Percentiles rank a stretch among this genome's conserved stretches.
Conservation (phyloP, 2,113 vertebrate species). For the Ivindomyrus marchei region DNA sequence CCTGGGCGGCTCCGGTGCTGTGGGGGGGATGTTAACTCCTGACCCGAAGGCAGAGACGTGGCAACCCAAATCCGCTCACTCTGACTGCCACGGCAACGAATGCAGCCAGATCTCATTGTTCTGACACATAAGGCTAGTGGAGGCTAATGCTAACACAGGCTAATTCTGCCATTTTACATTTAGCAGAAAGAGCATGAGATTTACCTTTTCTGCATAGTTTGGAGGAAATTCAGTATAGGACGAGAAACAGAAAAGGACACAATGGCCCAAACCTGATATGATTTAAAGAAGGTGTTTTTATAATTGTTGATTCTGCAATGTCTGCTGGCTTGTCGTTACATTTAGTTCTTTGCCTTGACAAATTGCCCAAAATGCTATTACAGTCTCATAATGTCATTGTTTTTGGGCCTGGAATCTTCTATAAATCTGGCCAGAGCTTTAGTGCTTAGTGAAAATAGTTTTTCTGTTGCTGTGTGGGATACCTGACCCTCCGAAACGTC, state of each 20-base stretch:
- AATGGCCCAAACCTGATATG: neutral
- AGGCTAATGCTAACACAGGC: neutral
- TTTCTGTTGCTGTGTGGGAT: slow-evolving; percentile 3
- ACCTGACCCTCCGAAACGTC: neutral
- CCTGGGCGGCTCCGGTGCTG: neutral
- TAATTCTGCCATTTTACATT: neutral
- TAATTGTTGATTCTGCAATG: neutral
- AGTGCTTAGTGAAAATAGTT: neutral
- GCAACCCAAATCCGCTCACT: neutral
- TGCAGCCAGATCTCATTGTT: neutral
- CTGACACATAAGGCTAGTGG: neutral
- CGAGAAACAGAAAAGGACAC: neutral
- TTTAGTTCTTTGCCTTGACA: neutral
- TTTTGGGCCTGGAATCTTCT: neutral
- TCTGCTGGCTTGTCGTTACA: neutral
- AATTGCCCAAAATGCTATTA: neutral
- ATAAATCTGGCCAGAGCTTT: neutral
- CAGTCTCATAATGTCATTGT: neutral
- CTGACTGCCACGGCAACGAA: neutral
- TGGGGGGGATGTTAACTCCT: neutral
- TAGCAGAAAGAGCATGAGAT: neutral
- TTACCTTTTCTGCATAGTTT: neutral
- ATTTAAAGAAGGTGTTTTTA: neutral
- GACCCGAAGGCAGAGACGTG: neutral
- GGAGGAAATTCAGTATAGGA: neutral